These are phyloP conservation scores for Trematocara variabile DNA, from an alignment of 2,113 vertebrate genomes.

Conservation along the genomic window DNA sequence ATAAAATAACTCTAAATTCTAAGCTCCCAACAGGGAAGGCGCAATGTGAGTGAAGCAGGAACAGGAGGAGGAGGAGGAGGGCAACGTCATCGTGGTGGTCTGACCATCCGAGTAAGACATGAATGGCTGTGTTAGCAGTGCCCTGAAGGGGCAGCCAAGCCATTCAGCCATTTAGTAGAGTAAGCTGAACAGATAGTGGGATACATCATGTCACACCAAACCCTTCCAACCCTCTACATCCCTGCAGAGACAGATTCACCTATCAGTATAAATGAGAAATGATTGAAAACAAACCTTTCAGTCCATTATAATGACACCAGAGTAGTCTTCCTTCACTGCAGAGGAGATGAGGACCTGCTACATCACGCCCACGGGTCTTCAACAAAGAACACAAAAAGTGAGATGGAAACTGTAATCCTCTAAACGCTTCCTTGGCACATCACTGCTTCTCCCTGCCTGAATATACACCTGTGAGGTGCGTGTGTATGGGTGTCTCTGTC, in stretches of 20 bases:
- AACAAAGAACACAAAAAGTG: constrained; percentile 9
- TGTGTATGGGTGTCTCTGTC: not conserved
- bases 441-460: not conserved
- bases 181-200: constrained; percentile 37
- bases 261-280: not conserved
- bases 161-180: constrained; percentile 46
- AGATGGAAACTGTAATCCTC: constrained; percentile 40
- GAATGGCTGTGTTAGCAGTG: constrained; percentile 58
- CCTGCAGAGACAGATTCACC: not conserved
- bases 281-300: constrained; percentile 42
- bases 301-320: not conserved
- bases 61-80: constrained; percentile 26
- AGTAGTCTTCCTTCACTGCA: not conserved
- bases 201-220: constrained; percentile 27
- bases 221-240: not conserved
- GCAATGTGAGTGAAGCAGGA: constrained; percentile 18
- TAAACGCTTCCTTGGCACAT: constrained; percentile 33
- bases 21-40: not conserved
- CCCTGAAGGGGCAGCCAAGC: constrained; percentile 61
- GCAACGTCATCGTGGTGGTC: constrained; percentile 65
- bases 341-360: constrained; percentile 11
- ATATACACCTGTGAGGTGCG: not conserved
- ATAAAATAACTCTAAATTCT: constrained; percentile 19
- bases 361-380: constrained; percentile 6
- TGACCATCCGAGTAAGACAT: constrained; percentile 58